Percentiles rank a stretch among this genome's conserved stretches.
Evolutionary conservation across 1,140 invertebrate genomes (phyloP).

Genomic region (Orussus abietinus): DNA sequence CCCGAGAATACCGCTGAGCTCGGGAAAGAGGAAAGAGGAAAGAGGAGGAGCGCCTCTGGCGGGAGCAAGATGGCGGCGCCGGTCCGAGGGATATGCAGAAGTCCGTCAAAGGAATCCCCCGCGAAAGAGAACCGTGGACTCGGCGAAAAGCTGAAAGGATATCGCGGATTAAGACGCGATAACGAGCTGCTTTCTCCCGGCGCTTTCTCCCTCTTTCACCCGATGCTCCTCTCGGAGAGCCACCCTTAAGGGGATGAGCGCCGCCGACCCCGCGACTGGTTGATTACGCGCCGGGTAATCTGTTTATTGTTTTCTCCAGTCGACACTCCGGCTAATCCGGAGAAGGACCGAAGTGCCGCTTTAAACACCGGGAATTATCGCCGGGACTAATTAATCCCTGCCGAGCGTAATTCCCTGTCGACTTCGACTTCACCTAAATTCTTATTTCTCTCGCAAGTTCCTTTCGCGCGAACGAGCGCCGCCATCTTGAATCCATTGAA

Average conservation of each 20-base stretch:
- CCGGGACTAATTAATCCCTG: too few species aligned
- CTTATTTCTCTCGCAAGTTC: neutral
- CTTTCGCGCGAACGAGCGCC: too few species aligned
- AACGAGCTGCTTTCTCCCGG: slow-evolving; percentile 26
- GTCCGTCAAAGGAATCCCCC: slow-evolving; percentile 14
- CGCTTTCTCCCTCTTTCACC: slow-evolving; percentile 13
- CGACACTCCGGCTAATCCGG: slow-evolving; percentile 32
- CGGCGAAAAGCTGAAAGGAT: slow-evolving; percentile 38
- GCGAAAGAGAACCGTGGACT: slow-evolving; percentile 22
- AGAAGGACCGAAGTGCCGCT: too few species aligned
- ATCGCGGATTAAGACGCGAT: slow-evolving; percentile 39
- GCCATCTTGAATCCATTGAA: too few species aligned
- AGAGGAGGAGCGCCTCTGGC: slow-evolving; percentile 1
- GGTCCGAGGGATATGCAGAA: slow-evolving; percentile 17
- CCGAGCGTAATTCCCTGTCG: too few species aligned
- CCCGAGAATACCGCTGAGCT: too few species aligned
- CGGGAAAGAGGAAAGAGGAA: neutral
- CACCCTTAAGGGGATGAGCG: slow-evolving; percentile 5
- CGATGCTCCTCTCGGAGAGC: slow-evolving; percentile 12
- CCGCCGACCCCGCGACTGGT: slow-evolving; percentile 24
- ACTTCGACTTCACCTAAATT: too few species aligned
- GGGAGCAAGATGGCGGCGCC: too few species aligned
- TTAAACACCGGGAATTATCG: too few species aligned
- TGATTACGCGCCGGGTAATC: slow-evolving; percentile 34
- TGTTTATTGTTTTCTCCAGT: slow-evolving; percentile 30